These are phyloP conservation scores for Sebastes minor DNA, from an alignment of 2,797 vertebrate species.

Conservation along the genomic window DNA sequence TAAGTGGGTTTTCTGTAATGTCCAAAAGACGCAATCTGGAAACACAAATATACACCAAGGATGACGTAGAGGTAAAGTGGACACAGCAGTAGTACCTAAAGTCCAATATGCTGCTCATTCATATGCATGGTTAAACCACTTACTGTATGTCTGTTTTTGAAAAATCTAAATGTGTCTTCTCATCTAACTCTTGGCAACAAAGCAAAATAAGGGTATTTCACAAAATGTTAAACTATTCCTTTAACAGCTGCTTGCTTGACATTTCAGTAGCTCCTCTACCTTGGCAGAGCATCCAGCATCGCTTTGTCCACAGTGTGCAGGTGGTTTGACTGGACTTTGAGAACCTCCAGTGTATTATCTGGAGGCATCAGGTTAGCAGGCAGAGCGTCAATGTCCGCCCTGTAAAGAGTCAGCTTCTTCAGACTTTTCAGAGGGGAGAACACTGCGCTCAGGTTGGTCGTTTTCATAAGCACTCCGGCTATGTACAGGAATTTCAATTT, in stretches of 20 bases:
- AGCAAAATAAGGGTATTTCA: neutral
- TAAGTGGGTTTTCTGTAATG: constrained; percentile 27
- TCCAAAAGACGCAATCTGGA: constrained; percentile 14
- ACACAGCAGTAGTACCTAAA: neutral
- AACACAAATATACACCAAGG: neutral
- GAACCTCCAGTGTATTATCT: constrained; percentile 22
- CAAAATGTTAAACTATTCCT: neutral
- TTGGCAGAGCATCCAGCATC: constrained; percentile 10
- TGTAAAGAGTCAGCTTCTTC: constrained; percentile 12
- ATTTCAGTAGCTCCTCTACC: constrained; percentile 3
- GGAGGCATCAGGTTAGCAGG: constrained; percentile 33
- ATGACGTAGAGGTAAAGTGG: neutral
- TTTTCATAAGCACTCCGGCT: constrained; percentile 21
- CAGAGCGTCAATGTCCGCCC: constrained; percentile 23
- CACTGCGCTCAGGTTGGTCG: constrained; percentile 24
- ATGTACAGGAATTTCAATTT: constrained; percentile 8
- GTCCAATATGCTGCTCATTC: neutral
- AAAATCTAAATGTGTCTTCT: neutral
- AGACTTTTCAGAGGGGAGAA: constrained; percentile 26
- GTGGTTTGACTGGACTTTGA: constrained; percentile 38
- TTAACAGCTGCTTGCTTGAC: neutral
- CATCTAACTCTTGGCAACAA: neutral
- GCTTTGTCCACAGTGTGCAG: constrained; percentile 22
- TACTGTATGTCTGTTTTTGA: neutral
- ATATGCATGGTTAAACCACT: neutral